A percentile compares a stretch with the other conserved stretches of the same genome.
Conservation (phyloP, 64 coral and sea anemone species). For the Stylophora pistillata region DNA sequence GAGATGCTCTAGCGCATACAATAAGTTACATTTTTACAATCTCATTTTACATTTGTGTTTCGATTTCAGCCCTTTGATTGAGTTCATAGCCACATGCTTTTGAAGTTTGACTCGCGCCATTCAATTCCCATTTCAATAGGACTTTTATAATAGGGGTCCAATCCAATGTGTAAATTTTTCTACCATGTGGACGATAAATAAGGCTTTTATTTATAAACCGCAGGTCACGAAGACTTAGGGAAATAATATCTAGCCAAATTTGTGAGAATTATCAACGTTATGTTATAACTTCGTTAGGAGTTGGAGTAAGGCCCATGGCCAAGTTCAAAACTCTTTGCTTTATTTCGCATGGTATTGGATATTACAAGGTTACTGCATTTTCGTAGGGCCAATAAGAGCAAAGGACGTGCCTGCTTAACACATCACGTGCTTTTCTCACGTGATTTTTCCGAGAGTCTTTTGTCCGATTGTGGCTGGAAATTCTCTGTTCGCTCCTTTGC, state of each 20-base stretch:
- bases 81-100: background rate
- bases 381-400: background rate
- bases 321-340: background rate
- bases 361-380: background rate
- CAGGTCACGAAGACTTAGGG: conserved; percentile 36
- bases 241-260: conserved; percentile 50
- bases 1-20: background rate
- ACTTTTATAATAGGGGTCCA: background rate
- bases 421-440: background rate
- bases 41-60: too few relatives aligned
- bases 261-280: conserved; percentile 33
- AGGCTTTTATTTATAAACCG: conserved; percentile 41
- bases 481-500: too few relatives aligned
- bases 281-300: conserved; percentile 52
- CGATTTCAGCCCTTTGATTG: background rate
- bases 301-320: conserved; percentile 29
- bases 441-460: background rate
- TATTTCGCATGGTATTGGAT: background rate
- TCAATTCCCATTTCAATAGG: background rate
- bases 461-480: background rate
- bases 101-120: background rate
- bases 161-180: conserved; percentile 20
- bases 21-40: background rate
- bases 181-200: conserved; percentile 15
- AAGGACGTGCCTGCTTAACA: background rate